A percentile compares a stretch with the other conserved stretches of the same genome.
Evolutionary conservation across 1,140 invertebrate species (phyloP).

Genomic region (Eriosoma lanigerum): DNA sequence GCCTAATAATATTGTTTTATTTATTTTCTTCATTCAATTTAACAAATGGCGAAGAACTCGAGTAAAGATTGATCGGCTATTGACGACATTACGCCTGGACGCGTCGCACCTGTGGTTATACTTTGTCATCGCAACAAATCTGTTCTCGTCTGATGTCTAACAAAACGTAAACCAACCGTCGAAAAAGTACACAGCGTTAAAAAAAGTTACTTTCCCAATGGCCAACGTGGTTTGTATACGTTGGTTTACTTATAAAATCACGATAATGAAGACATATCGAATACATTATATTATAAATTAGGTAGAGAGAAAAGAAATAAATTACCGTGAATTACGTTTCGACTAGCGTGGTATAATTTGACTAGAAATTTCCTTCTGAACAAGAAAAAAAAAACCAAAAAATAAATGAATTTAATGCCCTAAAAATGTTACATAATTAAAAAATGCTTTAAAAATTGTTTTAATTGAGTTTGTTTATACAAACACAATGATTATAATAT

Average conservation of each 20-base stretch:
- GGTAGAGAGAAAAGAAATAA: neutral
- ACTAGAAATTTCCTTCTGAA: no score
- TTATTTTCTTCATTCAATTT: neutral
- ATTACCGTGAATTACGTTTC: no score
- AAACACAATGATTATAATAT: no score
- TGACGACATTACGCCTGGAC: neutral
- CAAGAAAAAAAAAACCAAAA: no score
- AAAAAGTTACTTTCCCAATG: neutral
- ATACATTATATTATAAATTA: no score
- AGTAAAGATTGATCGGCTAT: slow-evolving; percentile 7
- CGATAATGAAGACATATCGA: neutral
- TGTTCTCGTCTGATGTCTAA: neutral
- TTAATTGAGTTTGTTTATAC: no score
- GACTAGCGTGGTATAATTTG: no score
- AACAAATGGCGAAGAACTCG: neutral
- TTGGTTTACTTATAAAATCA: neutral
- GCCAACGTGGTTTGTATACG: neutral
- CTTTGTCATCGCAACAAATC: neutral
- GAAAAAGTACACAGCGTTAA: neutral
- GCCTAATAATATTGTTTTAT: neutral
- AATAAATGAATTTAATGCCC: no score
- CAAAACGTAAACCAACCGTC: neutral
- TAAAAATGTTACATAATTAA: no score
- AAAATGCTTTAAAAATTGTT: no score
- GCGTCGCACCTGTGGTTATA: neutral